Conservation (phyloP, 1,140 invertebrate genomes). For the Thaumatotibia leucotreta region DNA sequence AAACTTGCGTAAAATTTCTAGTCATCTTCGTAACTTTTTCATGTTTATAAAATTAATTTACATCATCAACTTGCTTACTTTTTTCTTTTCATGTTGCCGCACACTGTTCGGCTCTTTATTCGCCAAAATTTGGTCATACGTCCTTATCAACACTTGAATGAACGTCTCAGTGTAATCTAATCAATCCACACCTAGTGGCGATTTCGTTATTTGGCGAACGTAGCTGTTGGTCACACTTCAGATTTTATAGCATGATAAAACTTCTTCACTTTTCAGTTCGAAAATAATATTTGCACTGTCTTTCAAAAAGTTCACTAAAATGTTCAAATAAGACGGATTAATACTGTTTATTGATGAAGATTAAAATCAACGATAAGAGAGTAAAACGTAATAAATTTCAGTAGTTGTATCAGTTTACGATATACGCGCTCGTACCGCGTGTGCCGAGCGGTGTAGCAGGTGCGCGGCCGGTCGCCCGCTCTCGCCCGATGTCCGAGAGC, state of each 20-base stretch:
- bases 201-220: conserved; percentile 46
- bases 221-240: conserved; percentile 42
- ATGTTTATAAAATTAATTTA: conserved; percentile 27
- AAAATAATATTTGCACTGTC: conserved; percentile 22
- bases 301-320: conserved; percentile 4
- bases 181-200: conserved; percentile 53
- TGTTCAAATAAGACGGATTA: background rate
- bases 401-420: conserved; percentile 49
- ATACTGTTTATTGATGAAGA: background rate
- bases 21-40: conserved; percentile 55
- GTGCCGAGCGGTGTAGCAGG: conserved; percentile 55
- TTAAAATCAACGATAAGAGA: conserved; percentile 11
- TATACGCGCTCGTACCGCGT: conserved; percentile 60
- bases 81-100: conserved; percentile 67
- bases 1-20: conserved; percentile 39
- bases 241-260: conserved; percentile 39
- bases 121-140: conserved; percentile 52
- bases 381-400: conserved; percentile 11
- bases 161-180: conserved; percentile 62
- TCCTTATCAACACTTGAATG: conserved; percentile 65
- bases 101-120: conserved; percentile 40
- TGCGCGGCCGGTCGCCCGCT: conserved; percentile 70
- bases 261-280: conserved; percentile 49
- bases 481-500: conserved; percentile 76
- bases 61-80: conserved; percentile 41